Evolutionary conservation across 2,113 vertebrate genomes (phyloP).

Genomic region (Barbus barbus): DNA sequence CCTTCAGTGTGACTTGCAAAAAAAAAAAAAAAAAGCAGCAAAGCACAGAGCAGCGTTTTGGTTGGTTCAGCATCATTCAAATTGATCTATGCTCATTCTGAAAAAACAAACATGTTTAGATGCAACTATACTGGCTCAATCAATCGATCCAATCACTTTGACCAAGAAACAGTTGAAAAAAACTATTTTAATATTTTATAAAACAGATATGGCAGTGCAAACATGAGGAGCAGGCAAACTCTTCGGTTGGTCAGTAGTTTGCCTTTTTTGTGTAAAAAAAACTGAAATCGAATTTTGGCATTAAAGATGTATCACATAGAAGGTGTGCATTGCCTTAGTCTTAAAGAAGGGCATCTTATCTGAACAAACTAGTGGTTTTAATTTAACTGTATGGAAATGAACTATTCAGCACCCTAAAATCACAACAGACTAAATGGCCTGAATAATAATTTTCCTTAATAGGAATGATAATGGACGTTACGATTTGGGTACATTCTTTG

Average conservation of each 20-base stretch:
- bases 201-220: constrained; percentile 50
- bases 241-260: too few species aligned
- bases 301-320: neutral
- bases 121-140: constrained; percentile 6
- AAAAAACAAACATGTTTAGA: neutral
- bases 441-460: neutral
- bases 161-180: neutral
- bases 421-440: constrained; percentile 11
- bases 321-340: neutral
- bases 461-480: neutral
- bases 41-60: constrained; percentile 9
- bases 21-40: too few species aligned
- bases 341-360: neutral
- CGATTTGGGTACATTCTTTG: neutral
- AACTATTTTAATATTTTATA: neutral
- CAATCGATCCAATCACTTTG: neutral
- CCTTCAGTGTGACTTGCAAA: neutral
- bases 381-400: neutral
- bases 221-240: neutral
- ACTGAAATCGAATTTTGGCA: constrained; percentile 6
- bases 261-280: constrained; percentile 23
- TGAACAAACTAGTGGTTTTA: neutral
- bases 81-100: neutral
- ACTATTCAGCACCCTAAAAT: constrained; percentile 3
- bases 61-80: constrained; percentile 18